Evolutionary conservation across 2,888 invertebrate genomes (phyloP).

Genomic region (Chromoteleia sp.): DNA sequence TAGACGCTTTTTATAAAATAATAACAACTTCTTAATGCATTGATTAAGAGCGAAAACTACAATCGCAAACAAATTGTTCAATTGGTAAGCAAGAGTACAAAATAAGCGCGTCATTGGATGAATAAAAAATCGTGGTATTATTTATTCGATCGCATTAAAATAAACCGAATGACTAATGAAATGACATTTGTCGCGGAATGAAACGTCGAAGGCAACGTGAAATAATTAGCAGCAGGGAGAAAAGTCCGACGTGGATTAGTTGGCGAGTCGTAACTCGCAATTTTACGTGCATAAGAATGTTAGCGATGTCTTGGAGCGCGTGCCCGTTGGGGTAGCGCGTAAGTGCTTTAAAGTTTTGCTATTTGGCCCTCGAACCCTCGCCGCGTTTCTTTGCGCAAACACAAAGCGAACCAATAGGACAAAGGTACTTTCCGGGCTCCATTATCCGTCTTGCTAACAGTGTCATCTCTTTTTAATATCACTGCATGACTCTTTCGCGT

Average conservation of each 20-base stretch:
- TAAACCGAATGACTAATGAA: constrained; percentile 19
- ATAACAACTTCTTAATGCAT: no score
- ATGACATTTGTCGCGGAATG: constrained; percentile 27
- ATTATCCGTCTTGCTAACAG: constrained; percentile 25
- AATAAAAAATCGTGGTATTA: constrained; percentile 21
- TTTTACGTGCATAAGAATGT: constrained; percentile 49
- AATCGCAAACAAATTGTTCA: background rate
- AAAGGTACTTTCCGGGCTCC: constrained; percentile 49
- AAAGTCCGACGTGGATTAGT: constrained; percentile 56
- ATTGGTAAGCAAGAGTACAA: background rate
- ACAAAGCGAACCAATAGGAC: constrained; percentile 74
- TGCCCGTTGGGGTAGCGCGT: constrained; percentile 55
- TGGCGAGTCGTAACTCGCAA: constrained; percentile 36
- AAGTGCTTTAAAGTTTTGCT: constrained; percentile 69
- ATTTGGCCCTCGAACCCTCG: constrained; percentile 59
- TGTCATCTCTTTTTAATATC: constrained; percentile 46
- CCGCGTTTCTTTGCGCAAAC: constrained; percentile 75
- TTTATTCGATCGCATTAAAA: constrained; percentile 6
- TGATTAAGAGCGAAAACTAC: no score
- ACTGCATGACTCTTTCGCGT: constrained; percentile 11
- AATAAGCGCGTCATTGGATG: background rate
- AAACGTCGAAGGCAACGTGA: constrained; percentile 42
- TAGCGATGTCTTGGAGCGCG: constrained; percentile 53
- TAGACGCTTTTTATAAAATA: no score
- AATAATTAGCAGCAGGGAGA: constrained; percentile 51